Percentiles rank a stretch among this genome's conserved stretches.
These are phyloP conservation scores for Lutra lutra DNA, from an alignment of 2,797 vertebrate species.

Conservation along the genomic window DNA sequence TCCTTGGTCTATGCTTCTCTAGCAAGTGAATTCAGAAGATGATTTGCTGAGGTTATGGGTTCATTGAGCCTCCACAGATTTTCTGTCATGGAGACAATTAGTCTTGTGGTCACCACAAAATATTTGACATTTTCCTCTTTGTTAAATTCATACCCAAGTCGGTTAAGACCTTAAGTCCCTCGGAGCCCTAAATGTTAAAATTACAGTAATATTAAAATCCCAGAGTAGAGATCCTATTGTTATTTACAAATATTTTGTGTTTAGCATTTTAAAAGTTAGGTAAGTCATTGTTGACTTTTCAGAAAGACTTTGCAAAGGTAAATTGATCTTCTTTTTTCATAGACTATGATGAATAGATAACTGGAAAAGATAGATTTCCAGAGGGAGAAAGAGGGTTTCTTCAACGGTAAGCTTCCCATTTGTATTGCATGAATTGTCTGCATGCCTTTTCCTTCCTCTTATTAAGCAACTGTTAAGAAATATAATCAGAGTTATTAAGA, in stretches of 20 bases:
- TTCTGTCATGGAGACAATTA: not conserved
- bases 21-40: slow-evolving; percentile 30
- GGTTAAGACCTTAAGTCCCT: not conserved
- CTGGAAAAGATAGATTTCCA: slow-evolving; percentile 69
- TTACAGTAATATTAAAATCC: not conserved
- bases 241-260: slow-evolving; percentile 4
- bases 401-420: slow-evolving; percentile 72
- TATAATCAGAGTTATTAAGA: not conserved
- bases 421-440: not conserved
- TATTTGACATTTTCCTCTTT: slow-evolving; percentile 9
- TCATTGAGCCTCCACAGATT: not conserved
- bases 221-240: slow-evolving; percentile 16
- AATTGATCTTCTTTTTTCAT: slow-evolving; percentile 58
- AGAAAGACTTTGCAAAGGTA: slow-evolving; percentile 46
- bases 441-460: not conserved
- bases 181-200: slow-evolving; percentile 32
- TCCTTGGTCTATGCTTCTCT: not conserved
- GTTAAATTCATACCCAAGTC: not conserved
- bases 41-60: not conserved
- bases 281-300: slow-evolving; percentile 28
- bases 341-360: slow-evolving; percentile 49
- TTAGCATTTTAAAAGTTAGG: not conserved
- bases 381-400: slow-evolving; percentile 61
- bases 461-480: not conserved
- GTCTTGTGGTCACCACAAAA: not conserved